Evolutionary conservation across 2,113 vertebrate genomes (phyloP), one percentile per base, ranked within the genome.

Genomic region (Myotis brandtii): DNA sequence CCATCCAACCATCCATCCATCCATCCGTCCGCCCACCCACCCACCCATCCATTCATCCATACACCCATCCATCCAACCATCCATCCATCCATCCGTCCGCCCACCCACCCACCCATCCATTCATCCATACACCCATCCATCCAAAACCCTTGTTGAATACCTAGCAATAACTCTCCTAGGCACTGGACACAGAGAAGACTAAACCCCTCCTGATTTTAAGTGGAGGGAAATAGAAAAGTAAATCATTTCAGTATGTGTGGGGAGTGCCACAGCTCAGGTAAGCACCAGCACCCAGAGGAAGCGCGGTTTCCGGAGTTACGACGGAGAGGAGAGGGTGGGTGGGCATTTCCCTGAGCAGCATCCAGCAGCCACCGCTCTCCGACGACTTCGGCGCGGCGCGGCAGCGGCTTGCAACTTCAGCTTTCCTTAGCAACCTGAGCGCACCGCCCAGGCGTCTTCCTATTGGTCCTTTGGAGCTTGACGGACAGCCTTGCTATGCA

Each of bases 351-450:
- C 67, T n/a, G 21, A 9, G 69, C 91, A 30, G 82, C 86, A 62
- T 80, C 56, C 11, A 52, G 77, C 62, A 30, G 81, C 73, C 21
- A 62, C 70, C 66, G 17, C 1, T 69, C 86, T 97, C 56, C 17
- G 64, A 69, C 91, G 84, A 34, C 91, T 89, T 50, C 0, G 69
- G 94, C 3, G 86, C 89, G 0, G 34, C 34, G 27, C 54, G 21
- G 77, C 72, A 3, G 69, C 46, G 0, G 79, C 40, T 6, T 70
- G 56, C 89, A 66, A 34, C 93, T 86, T 87, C 95, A 56, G 34
- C 37, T 52, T 93, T 7, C 84, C 95, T 90, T 96, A 95, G 97
- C 95, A 96, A 98, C 97, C 89, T 1, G 69, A 87, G 43, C 46
- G 43, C 67, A 9, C 84, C 27, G 94, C 95, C 54, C 67, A 37